A percentile compares a stretch with the other conserved stretches of the same genome.
These are phyloP conservation scores for Monomorium pharaonis DNA, from an alignment of 1,140 invertebrate genomes.

Conservation along the genomic window DNA sequence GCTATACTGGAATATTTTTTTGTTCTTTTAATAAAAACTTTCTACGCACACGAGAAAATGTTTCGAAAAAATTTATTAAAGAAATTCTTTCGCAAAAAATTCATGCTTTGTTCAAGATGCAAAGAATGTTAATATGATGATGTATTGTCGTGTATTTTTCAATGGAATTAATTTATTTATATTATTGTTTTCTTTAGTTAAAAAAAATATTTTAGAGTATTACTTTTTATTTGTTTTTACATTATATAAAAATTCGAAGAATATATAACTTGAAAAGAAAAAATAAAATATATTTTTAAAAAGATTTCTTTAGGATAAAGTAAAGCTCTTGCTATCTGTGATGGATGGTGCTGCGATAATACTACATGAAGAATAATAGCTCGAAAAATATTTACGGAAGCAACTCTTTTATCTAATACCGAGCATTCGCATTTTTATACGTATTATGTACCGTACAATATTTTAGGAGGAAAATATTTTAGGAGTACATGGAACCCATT, in stretches of 20 bases:
- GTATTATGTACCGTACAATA: neutral
- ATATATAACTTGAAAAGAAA: neutral
- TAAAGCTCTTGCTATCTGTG: neutral
- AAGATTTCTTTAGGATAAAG: neutral
- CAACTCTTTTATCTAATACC: neutral
- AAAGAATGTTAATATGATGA: neutral
- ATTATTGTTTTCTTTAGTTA: neutral
- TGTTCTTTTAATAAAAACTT: neutral
- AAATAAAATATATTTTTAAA: neutral
- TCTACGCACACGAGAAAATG: neutral
- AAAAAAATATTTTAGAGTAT: neutral
- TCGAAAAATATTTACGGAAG: constrained; percentile 25
- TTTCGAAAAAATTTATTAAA: neutral
- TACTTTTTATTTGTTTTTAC: neutral
- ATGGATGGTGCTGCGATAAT: neutral
- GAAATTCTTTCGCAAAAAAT: neutral
- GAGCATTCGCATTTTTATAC: neutral
- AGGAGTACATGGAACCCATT: constrained; percentile 58
- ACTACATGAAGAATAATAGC: neutral
- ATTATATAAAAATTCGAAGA: neutral
- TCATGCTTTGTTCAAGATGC: neutral
- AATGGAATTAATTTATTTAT: neutral
- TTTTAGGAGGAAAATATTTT: constrained; percentile 55
- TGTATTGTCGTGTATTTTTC: neutral
- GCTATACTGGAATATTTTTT: neutral